Evolutionary conservation across 2,113 vertebrate genomes (phyloP).

Genomic region (Chaetops frenatus): DNA sequence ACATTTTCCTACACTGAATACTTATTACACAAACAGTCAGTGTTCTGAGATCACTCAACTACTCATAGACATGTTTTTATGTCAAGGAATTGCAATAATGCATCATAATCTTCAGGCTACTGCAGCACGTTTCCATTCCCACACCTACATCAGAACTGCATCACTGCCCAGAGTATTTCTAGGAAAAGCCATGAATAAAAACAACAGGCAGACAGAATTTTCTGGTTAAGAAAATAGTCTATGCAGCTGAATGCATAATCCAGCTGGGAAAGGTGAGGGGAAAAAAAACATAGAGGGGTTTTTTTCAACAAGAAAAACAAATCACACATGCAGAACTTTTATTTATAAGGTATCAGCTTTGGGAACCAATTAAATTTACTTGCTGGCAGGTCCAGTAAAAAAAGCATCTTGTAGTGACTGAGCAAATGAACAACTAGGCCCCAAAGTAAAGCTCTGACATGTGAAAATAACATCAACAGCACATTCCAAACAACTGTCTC

Average conservation of each 20-base stretch:
- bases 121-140: not conserved
- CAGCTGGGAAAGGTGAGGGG: not conserved
- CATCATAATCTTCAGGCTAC: not conserved
- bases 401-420: not conserved
- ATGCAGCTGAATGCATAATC: not conserved
- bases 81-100: not conserved
- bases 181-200: not conserved
- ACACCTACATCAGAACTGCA: not conserved
- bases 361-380: not conserved
- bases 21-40: not conserved
- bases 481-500: not conserved
- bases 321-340: not conserved
- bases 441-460: not conserved
- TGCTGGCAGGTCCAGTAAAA: not conserved
- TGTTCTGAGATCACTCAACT: not conserved
- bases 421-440: not conserved
- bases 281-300: not conserved
- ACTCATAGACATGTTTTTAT: not conserved
- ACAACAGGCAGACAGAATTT: not conserved
- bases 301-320: not conserved
- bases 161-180: not conserved
- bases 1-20: not conserved
- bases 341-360: not conserved
- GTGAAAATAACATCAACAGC: not conserved
- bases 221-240: not conserved